Conservation (phyloP, 2,888 invertebrate genomes). For the Scaptomyza polygonia region DNA sequence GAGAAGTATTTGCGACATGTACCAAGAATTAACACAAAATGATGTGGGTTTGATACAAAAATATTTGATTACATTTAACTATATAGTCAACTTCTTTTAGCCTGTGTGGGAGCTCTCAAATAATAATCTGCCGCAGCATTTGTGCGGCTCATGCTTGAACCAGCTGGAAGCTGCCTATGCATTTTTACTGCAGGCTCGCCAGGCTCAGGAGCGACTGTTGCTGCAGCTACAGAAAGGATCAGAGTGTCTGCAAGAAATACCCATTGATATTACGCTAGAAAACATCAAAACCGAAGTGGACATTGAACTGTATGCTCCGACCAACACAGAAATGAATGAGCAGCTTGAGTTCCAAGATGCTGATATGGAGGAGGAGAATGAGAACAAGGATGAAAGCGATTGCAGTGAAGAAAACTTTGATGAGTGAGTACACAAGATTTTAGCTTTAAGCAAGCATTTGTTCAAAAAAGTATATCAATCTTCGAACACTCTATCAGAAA, state of each 20-base stretch:
- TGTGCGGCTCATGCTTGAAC: slow-evolving; percentile 66
- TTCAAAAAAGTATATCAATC: too few relatives aligned
- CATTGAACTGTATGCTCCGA: slow-evolving; percentile 13
- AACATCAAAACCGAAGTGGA: slow-evolving; percentile 67
- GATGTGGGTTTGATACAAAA: slow-evolving; percentile 48
- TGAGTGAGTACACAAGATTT: slow-evolving; percentile 29
- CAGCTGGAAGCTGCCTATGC: slow-evolving; percentile 68
- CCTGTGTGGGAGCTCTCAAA: slow-evolving; percentile 43
- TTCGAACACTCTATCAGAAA: too few relatives aligned
- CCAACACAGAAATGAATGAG: neutral
- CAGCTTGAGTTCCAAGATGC: neutral
- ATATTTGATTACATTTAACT: neutral
- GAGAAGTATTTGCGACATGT: slow-evolving; percentile 55
- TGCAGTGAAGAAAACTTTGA: slow-evolving; percentile 1
- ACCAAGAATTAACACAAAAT: slow-evolving; percentile 63
- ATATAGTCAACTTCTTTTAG: slow-evolving; percentile 19
- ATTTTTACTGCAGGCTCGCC: slow-evolving; percentile 70
- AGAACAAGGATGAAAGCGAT: slow-evolving; percentile 38
- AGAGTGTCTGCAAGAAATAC: slow-evolving; percentile 69
- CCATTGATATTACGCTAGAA: slow-evolving; percentile 72
- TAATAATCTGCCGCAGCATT: slow-evolving; percentile 60
- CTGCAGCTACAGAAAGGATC: slow-evolving; percentile 16
- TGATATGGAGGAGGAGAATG: neutral
- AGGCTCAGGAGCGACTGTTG: slow-evolving; percentile 62
- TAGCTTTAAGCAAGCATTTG: neutral